A percentile compares a stretch with the other conserved stretches of the same genome.
phyloP scores from a whole-genome alignment of 2,113 vertebrate species.

The Cromileptes altivelis region DNA sequence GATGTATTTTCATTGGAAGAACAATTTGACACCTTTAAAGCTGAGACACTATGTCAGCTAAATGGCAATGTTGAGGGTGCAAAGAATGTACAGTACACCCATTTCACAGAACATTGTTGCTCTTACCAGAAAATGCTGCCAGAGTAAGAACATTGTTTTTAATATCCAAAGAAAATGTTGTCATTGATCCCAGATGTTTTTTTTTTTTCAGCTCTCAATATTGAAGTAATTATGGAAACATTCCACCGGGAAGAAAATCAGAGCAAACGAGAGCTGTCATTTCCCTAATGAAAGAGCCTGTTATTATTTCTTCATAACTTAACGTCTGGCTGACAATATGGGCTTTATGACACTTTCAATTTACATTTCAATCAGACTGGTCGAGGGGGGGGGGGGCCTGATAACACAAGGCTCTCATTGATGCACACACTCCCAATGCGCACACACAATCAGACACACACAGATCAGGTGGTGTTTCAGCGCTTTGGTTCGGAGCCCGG shows the following conservation, averaged over 20 bases:
- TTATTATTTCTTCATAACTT: conserved; percentile 71
- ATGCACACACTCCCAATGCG: conserved; percentile 16
- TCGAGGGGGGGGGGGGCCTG: conserved; percentile 4
- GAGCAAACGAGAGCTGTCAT: conserved; percentile 61
- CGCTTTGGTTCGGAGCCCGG: conserved; percentile 36
- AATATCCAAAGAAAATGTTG: conserved; percentile 55
- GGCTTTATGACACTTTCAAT: conserved; percentile 72
- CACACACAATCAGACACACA: conserved; percentile 35
- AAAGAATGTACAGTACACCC: not conserved
- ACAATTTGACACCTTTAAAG: not conserved
- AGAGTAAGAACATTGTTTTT: conserved; percentile 42
- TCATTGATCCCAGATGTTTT: conserved; percentile 69
- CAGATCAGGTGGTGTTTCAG: conserved; percentile 52
- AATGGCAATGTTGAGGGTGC: not conserved
- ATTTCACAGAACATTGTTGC: conserved; percentile 34
- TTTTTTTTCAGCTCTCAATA: conserved; percentile 29
- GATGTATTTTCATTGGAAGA: not conserved
- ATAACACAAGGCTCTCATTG: conserved; percentile 74
- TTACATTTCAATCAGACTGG: conserved; percentile 70
- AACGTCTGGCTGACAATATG: conserved; percentile 64
- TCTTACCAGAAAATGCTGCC: conserved; percentile 28
- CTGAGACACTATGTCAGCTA: not conserved
- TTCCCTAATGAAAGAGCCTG: conserved; percentile 69
- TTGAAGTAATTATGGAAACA: conserved; percentile 72
- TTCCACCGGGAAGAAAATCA: conserved; percentile 62